Conservation (phyloP, 2,888 invertebrate species). For the Dorcus parallelipipedus region DNA sequence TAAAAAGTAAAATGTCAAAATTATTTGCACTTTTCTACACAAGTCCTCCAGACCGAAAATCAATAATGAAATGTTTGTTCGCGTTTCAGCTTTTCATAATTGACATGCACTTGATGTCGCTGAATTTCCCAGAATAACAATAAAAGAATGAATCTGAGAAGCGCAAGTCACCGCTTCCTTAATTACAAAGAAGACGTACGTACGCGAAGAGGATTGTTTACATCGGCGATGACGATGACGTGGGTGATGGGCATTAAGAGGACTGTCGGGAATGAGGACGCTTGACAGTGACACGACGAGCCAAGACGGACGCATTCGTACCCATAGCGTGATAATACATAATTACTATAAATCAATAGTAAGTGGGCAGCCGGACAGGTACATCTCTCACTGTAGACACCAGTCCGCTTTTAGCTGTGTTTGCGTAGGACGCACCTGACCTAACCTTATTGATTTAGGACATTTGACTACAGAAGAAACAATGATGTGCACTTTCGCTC, state of each 20-base stretch:
- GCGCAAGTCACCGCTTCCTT: too few relatives aligned
- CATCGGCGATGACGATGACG: slow-evolving; percentile 8
- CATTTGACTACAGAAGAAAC: slow-evolving; percentile 29
- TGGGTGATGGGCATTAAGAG: slow-evolving; percentile 18
- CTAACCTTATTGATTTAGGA: slow-evolving; percentile 38
- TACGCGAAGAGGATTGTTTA: too few relatives aligned
- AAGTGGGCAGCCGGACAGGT: slow-evolving; percentile 39
- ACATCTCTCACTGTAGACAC: slow-evolving; percentile 33
- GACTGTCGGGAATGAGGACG: slow-evolving; percentile 11
- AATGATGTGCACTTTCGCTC: slow-evolving; percentile 23
- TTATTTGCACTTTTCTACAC: too few relatives aligned
- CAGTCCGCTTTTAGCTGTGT: slow-evolving; percentile 35
- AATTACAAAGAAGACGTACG: too few relatives aligned
- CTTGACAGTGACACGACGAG: slow-evolving; percentile 34
- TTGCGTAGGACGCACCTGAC: slow-evolving; percentile 36
- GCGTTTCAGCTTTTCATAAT: too few relatives aligned
- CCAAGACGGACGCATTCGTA: slow-evolving; percentile 30
- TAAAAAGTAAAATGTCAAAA: too few relatives aligned
- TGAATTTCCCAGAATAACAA: too few relatives aligned
- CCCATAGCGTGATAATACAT: slow-evolving; percentile 29
- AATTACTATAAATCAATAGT: slow-evolving; percentile 39
- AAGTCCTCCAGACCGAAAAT: too few relatives aligned
- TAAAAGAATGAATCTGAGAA: too few relatives aligned
- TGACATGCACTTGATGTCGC: too few relatives aligned
- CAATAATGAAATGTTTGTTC: too few relatives aligned